Percentiles rank a stretch among this genome's conserved stretches.
Evolutionary conservation across 2,797 vertebrate genomes (phyloP).

Genomic region (Melanotaenia boesemani): DNA sequence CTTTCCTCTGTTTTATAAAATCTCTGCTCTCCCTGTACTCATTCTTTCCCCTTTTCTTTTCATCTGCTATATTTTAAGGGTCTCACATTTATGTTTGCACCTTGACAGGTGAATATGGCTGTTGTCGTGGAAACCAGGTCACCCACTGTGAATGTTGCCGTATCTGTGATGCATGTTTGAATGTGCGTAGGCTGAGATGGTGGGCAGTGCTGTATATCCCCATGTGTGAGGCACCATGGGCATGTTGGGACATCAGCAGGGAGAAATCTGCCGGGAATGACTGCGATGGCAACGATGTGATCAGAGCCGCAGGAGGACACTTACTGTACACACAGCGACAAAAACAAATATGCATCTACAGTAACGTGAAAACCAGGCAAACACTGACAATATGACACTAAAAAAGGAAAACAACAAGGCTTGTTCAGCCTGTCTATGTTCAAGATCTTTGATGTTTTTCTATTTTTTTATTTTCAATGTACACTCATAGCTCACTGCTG

Average conservation of each 20-base stretch:
- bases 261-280: constrained; percentile 40
- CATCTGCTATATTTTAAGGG: constrained; percentile 10
- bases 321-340: constrained; percentile 17
- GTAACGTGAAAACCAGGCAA: constrained; percentile 2
- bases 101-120: constrained; percentile 14
- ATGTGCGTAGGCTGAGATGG: constrained; percentile 4
- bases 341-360: constrained; percentile 13
- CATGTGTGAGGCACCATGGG: constrained; percentile 24
- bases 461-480: background rate
- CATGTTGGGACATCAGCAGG: constrained; percentile 30
- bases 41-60: constrained; percentile 3
- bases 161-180: constrained; percentile 20
- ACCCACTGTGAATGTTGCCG: constrained; percentile 11
- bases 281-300: constrained; percentile 39
- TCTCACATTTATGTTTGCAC: constrained; percentile 19
- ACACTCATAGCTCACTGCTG: background rate
- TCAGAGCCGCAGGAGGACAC: constrained; percentile 17
- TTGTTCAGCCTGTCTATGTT: background rate
- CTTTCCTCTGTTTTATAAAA: background rate
- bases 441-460: background rate
- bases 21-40: background rate
- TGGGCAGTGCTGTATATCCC: constrained; percentile 20
- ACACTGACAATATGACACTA: background rate
- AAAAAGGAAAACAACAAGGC: background rate
- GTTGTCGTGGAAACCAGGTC: constrained; percentile 37